Percentiles rank a stretch among this genome's conserved stretches.
Conservation (phyloP, 2,113 vertebrate genomes). For the Candoia aspera region DNA sequence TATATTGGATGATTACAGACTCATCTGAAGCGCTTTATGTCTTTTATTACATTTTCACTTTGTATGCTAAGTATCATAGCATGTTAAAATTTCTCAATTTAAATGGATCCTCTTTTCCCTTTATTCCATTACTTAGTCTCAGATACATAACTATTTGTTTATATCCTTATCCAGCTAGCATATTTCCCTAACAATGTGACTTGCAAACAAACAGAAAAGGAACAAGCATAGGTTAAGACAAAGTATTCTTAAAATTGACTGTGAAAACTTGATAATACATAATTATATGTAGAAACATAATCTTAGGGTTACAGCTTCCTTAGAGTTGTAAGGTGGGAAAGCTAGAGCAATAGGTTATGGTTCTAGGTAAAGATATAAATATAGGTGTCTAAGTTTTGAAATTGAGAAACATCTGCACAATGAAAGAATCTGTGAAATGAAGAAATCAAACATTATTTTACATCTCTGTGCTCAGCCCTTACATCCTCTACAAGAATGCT, state of each 20-base stretch:
- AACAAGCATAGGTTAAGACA: not conserved
- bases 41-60: not conserved
- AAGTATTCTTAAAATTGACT: not conserved
- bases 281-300: slow-evolving; percentile 9
- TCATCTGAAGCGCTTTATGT: not conserved
- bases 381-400: not conserved
- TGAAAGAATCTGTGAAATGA: not conserved
- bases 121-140: not conserved
- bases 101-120: not conserved
- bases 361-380: not conserved
- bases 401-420: not conserved
- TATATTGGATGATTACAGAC: not conserved
- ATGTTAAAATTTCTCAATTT: not conserved
- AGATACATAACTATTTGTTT: not conserved
- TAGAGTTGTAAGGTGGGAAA: not conserved
- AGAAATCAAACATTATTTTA: slow-evolving; percentile 22
- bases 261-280: not conserved
- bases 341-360: not conserved
- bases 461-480: not conserved
- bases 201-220: slow-evolving; percentile 1
- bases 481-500: not conserved
- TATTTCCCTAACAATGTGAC: slow-evolving; percentile 29
- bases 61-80: not conserved
- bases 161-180: not conserved
- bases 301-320: slow-evolving; percentile 10